phyloP scores from a whole-genome alignment of 2,888 invertebrate genomes.

The Stictocephala bisonia region DNA sequence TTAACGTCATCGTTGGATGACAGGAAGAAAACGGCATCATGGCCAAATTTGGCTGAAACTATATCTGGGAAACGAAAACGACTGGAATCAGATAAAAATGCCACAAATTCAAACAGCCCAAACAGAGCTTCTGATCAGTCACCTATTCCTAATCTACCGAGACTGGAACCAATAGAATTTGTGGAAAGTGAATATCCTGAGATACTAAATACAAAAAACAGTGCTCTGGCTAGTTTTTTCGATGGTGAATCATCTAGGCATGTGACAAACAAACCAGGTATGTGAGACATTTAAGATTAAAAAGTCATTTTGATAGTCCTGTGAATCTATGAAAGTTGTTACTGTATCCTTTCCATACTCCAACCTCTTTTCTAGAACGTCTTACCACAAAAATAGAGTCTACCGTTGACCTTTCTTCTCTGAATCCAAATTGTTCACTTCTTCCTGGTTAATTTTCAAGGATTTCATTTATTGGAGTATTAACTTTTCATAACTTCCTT shows the following conservation, averaged over 20 bases:
- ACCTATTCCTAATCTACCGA: not conserved
- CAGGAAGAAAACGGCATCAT: not conserved
- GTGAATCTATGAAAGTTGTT: no score
- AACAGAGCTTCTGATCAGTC: not conserved
- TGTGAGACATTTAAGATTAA: no score
- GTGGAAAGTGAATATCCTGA: constrained; percentile 11
- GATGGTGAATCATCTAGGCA: constrained; percentile 4
- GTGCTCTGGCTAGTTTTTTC: constrained; percentile 14
- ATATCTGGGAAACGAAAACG: constrained; percentile 7
- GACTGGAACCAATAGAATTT: constrained; percentile 23
- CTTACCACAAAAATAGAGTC: no score
- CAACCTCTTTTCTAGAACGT: no score
- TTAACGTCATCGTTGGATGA: no score
- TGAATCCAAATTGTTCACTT: no score
- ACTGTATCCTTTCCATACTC: no score
- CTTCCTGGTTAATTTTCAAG: no score
- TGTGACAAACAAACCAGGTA: constrained; percentile 30
- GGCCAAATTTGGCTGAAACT: not conserved
- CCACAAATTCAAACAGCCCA: not conserved
- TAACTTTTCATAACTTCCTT: no score
- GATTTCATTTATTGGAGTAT: no score
- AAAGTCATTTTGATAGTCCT: no score
- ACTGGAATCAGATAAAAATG: not conserved
- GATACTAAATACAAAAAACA: not conserved
- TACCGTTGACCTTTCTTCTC: no score